Evolutionary conservation across 2,113 vertebrate genomes (phyloP).

Genomic region (Phylloscopus whistleri): DNA sequence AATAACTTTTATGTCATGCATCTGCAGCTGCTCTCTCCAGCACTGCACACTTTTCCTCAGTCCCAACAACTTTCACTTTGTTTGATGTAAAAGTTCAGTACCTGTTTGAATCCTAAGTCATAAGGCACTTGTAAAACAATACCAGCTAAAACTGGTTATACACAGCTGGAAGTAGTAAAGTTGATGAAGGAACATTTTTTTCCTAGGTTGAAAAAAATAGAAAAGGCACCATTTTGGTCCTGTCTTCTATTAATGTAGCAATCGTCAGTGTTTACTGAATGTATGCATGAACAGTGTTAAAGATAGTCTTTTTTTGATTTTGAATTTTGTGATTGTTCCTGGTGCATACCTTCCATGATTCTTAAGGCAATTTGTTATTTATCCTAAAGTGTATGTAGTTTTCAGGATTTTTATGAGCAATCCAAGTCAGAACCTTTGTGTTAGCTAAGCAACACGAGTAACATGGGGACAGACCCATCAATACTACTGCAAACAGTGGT

Average conservation of each 20-base stretch:
- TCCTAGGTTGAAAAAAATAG: fast-evolving
- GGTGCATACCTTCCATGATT: neutral
- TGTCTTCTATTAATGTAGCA: neutral
- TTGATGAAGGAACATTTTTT: neutral
- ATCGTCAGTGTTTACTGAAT: neutral
- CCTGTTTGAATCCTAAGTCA: neutral
- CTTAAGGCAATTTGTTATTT: neutral
- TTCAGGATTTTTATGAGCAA: neutral
- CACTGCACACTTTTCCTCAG: neutral
- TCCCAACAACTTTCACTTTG: neutral
- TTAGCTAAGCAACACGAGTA: neutral
- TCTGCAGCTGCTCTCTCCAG: neutral
- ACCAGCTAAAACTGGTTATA: neutral
- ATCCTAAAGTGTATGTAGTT: neutral
- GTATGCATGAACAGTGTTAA: neutral
- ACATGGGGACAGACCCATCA: neutral
- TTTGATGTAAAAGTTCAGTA: neutral
- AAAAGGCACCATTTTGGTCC: neutral
- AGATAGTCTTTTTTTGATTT: neutral
- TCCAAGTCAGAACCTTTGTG: neutral
- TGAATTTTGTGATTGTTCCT: neutral
- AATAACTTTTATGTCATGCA: neutral
- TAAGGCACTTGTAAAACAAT: neutral
- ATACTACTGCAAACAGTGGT: neutral
- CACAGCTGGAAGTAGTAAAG: neutral